Evolutionary conservation across 2,797 vertebrate species (phyloP).

Genomic region (Pangasius macronema): DNA sequence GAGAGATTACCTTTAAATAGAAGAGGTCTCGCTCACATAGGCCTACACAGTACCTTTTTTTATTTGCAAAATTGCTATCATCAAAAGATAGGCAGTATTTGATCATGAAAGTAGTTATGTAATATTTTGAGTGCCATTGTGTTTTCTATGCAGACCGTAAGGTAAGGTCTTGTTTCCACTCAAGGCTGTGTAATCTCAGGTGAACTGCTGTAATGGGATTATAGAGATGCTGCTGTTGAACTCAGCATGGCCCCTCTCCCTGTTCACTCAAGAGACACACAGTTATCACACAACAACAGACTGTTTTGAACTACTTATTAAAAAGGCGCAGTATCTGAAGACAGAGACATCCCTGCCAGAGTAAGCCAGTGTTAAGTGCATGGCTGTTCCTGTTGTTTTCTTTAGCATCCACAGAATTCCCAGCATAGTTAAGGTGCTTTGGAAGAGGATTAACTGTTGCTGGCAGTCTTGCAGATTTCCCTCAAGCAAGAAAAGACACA

Average conservation of each 20-base stretch:
- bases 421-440: slow-evolving; percentile 65
- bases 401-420: slow-evolving; percentile 61
- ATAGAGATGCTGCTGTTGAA: slow-evolving; percentile 55
- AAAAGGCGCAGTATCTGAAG: slow-evolving; percentile 52
- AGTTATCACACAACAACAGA: slow-evolving; percentile 79
- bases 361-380: slow-evolving; percentile 60
- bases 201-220: slow-evolving; percentile 61
- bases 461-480: slow-evolving; percentile 60
- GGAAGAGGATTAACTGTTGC: slow-evolving; percentile 62
- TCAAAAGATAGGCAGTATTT: slow-evolving; percentile 29
- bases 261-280: slow-evolving; percentile 57
- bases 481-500: slow-evolving; percentile 57
- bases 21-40: not conserved
- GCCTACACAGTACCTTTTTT: not conserved
- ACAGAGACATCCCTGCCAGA: slow-evolving; percentile 56
- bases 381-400: slow-evolving; percentile 59
- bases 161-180: slow-evolving; percentile 53
- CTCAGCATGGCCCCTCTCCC: slow-evolving; percentile 47
- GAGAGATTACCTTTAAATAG: slow-evolving; percentile 13
- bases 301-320: slow-evolving; percentile 63
- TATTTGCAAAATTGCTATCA: slow-evolving; percentile 22
- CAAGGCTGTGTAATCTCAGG: slow-evolving; percentile 57
- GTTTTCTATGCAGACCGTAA: slow-evolving; percentile 27
- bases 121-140: slow-evolving; percentile 37
- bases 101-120: slow-evolving; percentile 22